Evolutionary conservation across 2,888 invertebrate genomes (phyloP), one percentile per base, ranked within the genome.

Genomic region (Punctoribates punctum): DNA sequence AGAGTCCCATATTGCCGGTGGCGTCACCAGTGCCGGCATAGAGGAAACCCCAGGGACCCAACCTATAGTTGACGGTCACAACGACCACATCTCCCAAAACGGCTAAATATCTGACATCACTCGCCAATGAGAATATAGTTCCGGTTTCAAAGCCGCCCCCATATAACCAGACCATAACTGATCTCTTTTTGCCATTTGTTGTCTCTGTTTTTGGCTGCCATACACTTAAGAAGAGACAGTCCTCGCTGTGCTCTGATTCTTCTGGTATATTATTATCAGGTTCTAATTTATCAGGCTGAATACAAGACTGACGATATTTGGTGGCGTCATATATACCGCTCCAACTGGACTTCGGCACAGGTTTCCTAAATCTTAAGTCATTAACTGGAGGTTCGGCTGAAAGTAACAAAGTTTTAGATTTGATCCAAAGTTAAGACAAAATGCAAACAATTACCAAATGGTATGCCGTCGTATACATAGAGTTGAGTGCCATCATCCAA

Each of bases 41-140:
- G 4, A 78, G 46, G 73, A 77, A 79, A 27, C 72, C 81, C 67
- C 87, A 81, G 0, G 85, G 81, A 34, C 87, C 87, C 62, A 87
- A 79, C 0, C 87, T 84, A 80, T 87, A 87, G 77, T 85, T 85
- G 1, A 86, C 81, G 0, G 85, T 83, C 0, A 87, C 85, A 0
- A 87, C 73, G 6, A 87, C 83, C 23, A 87, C 81, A 80, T 86
- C 85, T 57, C 86, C 85, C 15, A 38, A 25, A 17, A 48, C 25
- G 6, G 74, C 73, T 13, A 77, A 51, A 48, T 62, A 60, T 23
- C 75, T 46, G 48, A 29, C 74, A 57, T 77, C 65, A 78, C 74
- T 84, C 3, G 78, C 23, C 6, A 73, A 38, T 1, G 78, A 79
- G 13, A 77, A 79, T 17, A 80, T 81, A 79, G 81, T 78, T 77